Percentiles rank a stretch among this genome's conserved stretches.
These are phyloP conservation scores for Neoaliturus tenellus DNA, from an alignment of 2,888 invertebrate species.

Conservation along the genomic window DNA sequence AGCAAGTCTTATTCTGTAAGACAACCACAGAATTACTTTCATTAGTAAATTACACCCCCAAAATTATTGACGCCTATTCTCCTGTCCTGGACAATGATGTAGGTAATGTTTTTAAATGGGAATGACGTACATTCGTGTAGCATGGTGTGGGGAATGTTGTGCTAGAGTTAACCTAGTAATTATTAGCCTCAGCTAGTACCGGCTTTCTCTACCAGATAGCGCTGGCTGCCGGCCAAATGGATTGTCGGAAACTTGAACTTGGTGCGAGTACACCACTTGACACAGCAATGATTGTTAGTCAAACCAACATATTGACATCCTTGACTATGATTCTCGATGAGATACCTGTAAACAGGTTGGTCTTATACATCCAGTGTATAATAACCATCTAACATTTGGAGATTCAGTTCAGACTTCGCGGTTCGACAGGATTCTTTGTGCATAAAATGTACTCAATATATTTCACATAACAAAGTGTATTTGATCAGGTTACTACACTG, in stretches of 20 bases:
- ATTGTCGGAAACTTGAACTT: slow-evolving; percentile 30
- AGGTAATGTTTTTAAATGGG: too few species aligned
- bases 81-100: too few species aligned
- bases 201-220: neutral
- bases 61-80: too few species aligned
- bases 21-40: too few species aligned
- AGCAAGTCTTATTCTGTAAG: too few species aligned
- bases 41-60: too few species aligned
- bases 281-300: neutral
- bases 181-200: neutral
- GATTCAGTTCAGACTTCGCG: too few species aligned
- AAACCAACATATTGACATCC: neutral
- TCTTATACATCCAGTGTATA: neutral
- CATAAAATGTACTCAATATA: too few species aligned
- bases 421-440: too few species aligned
- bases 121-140: neutral
- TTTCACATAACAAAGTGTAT: too few species aligned
- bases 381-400: too few species aligned
- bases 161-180: neutral
- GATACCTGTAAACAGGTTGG: neutral
- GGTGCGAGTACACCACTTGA: neutral
- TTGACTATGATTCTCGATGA: slow-evolving; percentile 10
- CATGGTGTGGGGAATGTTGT: neutral
- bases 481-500: too few species aligned
- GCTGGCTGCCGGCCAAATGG: slow-evolving; percentile 22